A percentile compares a stretch with the other conserved stretches of the same genome.
Evolutionary conservation across 2,888 invertebrate species (phyloP).

Genomic region (Caenorhabditis drosophilae): DNA sequence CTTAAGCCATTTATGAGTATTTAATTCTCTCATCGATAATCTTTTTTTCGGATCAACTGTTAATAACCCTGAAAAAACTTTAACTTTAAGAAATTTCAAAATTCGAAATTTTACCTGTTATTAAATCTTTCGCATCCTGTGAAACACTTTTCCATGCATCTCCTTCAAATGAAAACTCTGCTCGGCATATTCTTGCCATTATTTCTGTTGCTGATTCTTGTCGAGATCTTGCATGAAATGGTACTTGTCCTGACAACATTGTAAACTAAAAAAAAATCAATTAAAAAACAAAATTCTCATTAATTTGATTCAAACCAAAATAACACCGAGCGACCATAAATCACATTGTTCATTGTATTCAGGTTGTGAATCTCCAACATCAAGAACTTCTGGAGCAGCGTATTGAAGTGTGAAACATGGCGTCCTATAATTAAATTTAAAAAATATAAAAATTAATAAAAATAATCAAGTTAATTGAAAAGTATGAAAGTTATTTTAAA

Average conservation of each 20-base stretch:
- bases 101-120: conserved; percentile 75
- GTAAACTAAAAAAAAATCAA: conserved; percentile 75
- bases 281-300: neutral
- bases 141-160: conserved; percentile 80
- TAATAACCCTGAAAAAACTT: conserved; percentile 75
- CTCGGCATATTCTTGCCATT: conserved; percentile 81
- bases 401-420: conserved; percentile 93
- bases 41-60: conserved; percentile 81
- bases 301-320: conserved; percentile 75
- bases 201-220: conserved; percentile 80
- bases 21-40: conserved; percentile 77
- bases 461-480: neutral
- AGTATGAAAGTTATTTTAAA: neutral
- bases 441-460: neutral
- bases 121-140: conserved; percentile 79
- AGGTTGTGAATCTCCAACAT: conserved; percentile 73
- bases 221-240: conserved; percentile 79
- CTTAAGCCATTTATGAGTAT: conserved; percentile 77
- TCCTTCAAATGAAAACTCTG: conserved; percentile 81
- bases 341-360: conserved; percentile 89
- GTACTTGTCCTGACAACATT: conserved; percentile 85
- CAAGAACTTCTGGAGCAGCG: conserved; percentile 91
- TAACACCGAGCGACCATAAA: conserved; percentile 92
- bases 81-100: no score
- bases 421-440: conserved; percentile 73